A percentile compares a stretch with the other conserved stretches of the same genome.
These are phyloP conservation scores for Camptogramma bilineatum DNA, from an alignment of 2,888 invertebrate species.

Conservation along the genomic window DNA sequence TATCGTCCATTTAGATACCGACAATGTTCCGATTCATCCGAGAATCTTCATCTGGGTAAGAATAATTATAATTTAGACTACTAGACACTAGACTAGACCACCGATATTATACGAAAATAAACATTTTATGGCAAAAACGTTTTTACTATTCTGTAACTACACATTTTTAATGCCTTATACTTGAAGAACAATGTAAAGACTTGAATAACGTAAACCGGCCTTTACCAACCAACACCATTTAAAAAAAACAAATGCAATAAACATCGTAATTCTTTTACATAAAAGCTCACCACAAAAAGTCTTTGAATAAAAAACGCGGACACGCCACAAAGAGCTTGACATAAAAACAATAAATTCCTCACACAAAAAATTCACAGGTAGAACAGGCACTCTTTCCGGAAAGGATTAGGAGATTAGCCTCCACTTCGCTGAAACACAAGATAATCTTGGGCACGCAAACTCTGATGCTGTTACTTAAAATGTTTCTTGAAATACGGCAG, in stretches of 20 bases:
- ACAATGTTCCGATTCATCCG: too few species aligned
- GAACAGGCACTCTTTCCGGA: conserved; percentile 26
- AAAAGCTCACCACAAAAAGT: conserved; percentile 1
- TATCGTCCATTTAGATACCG: too few species aligned
- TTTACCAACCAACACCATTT: too few species aligned
- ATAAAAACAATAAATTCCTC: conserved; percentile 28
- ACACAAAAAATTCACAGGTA: conserved; percentile 31
- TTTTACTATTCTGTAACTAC: too few species aligned
- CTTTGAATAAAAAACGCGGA: conserved; percentile 12
- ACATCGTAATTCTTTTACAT: background rate
- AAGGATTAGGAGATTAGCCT: conserved; percentile 42
- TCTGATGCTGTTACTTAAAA: conserved; percentile 23
- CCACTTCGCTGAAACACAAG: conserved; percentile 39
- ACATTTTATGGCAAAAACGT: too few species aligned
- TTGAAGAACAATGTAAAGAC: too few species aligned
- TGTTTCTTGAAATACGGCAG: background rate
- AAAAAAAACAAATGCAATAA: background rate
- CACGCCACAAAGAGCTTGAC: conserved; percentile 13
- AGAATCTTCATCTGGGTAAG: too few species aligned
- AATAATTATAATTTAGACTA: too few species aligned
- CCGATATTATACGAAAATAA: too few species aligned
- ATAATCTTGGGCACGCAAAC: conserved; percentile 40
- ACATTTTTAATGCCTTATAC: too few species aligned
- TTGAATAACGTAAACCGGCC: too few species aligned
- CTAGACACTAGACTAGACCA: too few species aligned